Conservation (phyloP, 2,113 vertebrate species). For the Podiceps cristatus region DNA sequence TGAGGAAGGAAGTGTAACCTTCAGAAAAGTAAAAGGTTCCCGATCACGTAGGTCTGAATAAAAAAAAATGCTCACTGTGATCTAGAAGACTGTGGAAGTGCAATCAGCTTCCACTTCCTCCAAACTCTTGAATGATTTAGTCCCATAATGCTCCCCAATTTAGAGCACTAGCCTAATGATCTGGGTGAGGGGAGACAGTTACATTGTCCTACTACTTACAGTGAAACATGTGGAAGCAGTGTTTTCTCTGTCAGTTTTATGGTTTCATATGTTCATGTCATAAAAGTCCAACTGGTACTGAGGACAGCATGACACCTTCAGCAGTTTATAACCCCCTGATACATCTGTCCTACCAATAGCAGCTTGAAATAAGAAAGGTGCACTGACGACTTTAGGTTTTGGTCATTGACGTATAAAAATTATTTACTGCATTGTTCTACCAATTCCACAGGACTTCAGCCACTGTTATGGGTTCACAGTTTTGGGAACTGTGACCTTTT, state of each 20-base stretch:
- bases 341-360: not conserved
- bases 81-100: not conserved
- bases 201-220: not conserved
- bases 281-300: not conserved
- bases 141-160: not conserved
- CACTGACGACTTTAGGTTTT: not conserved
- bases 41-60: not conserved
- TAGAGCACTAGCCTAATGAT: not conserved
- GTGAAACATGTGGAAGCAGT: not conserved
- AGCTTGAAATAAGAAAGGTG: not conserved
- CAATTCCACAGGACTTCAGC: not conserved
- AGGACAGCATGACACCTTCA: not conserved
- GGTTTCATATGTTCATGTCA: not conserved
- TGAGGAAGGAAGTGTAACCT: not conserved
- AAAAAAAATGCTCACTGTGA: not conserved
- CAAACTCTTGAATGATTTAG: not conserved
- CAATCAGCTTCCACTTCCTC: not conserved
- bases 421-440: not conserved
- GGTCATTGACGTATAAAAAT: not conserved
- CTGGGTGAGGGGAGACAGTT: not conserved
- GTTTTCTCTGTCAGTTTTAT: slow-evolving; percentile 15
- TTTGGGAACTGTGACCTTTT: not conserved
- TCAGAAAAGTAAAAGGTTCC: not conserved
- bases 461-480: not conserved
- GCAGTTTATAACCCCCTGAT: slow-evolving; percentile 16